A percentile compares a stretch with the other conserved stretches of the same genome.
phyloP scores from a whole-genome alignment of 2,888 invertebrate species.

The Philopedon plagiatum region DNA sequence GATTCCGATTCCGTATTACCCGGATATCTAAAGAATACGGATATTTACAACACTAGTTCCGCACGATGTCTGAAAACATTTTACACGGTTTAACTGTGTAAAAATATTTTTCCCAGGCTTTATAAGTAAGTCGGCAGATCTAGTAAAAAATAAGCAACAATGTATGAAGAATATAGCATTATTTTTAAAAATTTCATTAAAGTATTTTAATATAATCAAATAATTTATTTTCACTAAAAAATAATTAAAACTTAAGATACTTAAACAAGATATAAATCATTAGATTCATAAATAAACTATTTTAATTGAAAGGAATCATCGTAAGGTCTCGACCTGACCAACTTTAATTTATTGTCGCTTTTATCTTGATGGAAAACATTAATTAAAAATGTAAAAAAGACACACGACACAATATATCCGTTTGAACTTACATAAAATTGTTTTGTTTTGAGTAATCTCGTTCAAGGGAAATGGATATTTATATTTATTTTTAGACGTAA shows the following conservation, averaged over 20 bases:
- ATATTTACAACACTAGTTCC: too few relatives aligned
- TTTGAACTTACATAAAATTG: constrained; percentile 36
- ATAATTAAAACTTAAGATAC: neutral
- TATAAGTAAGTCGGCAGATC: too few relatives aligned
- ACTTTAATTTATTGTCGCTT: constrained; percentile 39
- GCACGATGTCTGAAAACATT: too few relatives aligned
- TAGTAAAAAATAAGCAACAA: too few relatives aligned
- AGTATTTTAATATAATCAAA: too few relatives aligned
- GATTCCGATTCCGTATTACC: too few relatives aligned
- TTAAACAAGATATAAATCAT: constrained; percentile 34
- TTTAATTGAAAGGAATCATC: constrained; percentile 45
- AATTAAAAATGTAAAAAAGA: constrained; percentile 41
- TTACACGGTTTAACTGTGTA: too few relatives aligned
- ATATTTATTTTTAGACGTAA: constrained; percentile 30
- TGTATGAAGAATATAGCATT: too few relatives aligned
- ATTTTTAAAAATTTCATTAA: too few relatives aligned
- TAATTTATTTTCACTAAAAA: neutral
- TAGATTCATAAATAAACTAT: constrained; percentile 27
- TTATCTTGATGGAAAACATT: constrained; percentile 38
- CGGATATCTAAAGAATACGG: too few relatives aligned
- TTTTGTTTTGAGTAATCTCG: constrained; percentile 32
- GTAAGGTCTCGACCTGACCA: constrained; percentile 43
- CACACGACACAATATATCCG: constrained; percentile 32
- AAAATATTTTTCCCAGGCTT: too few relatives aligned
- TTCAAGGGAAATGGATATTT: constrained; percentile 18